Conservation (phyloP, 2,113 vertebrate genomes). For the Cygnus atratus region DNA sequence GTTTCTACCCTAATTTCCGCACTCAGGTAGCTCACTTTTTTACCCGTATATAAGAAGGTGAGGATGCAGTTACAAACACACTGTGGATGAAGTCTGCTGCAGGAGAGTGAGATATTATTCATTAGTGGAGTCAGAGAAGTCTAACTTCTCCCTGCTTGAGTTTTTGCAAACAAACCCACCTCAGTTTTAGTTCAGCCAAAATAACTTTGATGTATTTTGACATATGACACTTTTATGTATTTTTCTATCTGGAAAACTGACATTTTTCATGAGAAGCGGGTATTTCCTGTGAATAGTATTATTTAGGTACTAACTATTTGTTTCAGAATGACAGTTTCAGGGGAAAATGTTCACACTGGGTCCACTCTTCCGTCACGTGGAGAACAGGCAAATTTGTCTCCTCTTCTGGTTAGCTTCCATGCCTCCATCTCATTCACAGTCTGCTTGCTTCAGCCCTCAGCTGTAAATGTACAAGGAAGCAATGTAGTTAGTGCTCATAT, state of each 20-base stretch:
- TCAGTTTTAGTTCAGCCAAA: conserved; percentile 36
- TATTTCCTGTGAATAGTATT: conserved; percentile 16
- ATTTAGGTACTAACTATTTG: conserved; percentile 34
- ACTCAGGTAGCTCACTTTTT: not conserved
- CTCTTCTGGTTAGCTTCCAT: not conserved
- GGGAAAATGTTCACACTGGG: not conserved
- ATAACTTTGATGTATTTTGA: conserved; percentile 58
- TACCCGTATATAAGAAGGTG: not conserved
- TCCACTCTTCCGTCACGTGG: not conserved
- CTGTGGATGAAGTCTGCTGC: not conserved
- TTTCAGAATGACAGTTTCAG: not conserved
- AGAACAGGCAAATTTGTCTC: not conserved
- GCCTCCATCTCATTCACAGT: not conserved
- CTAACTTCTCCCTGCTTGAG: not conserved
- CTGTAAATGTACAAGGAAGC: not conserved
- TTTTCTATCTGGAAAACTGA: conserved; percentile 5
- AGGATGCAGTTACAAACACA: accelerated
- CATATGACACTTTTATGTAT: conserved; percentile 24
- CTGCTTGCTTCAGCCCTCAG: conserved; percentile 1
- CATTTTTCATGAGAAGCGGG: not conserved
- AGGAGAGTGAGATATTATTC: not conserved
- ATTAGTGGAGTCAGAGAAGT: not conserved
- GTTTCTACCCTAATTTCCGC: not conserved
- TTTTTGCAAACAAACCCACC: conserved; percentile 31
- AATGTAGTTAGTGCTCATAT: not conserved